Conservation (phyloP, 2,113 vertebrate species). For the Myotis yumanensis region DNA sequence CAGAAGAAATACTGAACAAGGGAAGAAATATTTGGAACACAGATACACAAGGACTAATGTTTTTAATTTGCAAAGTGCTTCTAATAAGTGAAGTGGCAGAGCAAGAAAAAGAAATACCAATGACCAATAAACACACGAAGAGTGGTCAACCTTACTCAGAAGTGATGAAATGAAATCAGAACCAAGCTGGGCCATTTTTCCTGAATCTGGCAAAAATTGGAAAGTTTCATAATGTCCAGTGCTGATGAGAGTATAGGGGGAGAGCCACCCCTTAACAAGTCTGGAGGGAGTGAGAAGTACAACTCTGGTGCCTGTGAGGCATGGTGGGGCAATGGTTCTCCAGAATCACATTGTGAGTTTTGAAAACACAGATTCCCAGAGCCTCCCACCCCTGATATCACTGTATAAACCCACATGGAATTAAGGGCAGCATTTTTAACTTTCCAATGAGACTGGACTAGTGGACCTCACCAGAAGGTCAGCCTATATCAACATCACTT, state of each 20-base stretch:
- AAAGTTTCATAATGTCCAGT: not conserved
- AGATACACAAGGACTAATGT: not conserved
- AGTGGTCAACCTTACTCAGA: not conserved
- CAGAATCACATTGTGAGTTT: not conserved
- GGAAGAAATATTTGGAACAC: not conserved
- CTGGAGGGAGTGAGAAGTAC: not conserved
- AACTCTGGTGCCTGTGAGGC: too few relatives aligned
- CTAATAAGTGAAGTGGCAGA: not conserved
- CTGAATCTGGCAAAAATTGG: not conserved
- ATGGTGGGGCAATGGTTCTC: not conserved
- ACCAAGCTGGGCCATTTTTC: too few relatives aligned
- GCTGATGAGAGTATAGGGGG: not conserved
- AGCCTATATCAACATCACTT: not conserved
- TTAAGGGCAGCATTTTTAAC: not conserved
- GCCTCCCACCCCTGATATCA: fast-evolving
- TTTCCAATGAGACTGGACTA: not conserved
- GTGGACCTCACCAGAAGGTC: not conserved
- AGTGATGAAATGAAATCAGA: not conserved
- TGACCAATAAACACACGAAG: fast-evolving
- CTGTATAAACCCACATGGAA: not conserved
- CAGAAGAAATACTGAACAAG: constrained; percentile 13
- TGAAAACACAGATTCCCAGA: not conserved
- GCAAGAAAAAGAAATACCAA: not conserved
- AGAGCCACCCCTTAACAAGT: not conserved
- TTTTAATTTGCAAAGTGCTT: not conserved